These are phyloP conservation scores for Ectropis grisescens DNA, from an alignment of 1,140 invertebrate genomes.

Conservation along the genomic window DNA sequence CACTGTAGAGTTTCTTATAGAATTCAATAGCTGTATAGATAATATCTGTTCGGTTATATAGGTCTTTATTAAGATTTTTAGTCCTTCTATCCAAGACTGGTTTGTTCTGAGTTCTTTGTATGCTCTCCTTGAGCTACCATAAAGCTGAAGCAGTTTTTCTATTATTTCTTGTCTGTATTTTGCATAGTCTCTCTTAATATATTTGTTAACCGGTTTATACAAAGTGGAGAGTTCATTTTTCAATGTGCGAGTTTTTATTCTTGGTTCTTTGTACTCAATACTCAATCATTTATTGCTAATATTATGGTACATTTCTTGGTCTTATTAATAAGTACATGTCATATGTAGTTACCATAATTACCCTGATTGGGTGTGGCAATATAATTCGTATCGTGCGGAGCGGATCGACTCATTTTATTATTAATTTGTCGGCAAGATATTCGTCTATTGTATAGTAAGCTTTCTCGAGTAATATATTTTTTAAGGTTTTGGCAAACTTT, in stretches of 20 bases:
- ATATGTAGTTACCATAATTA: no score
- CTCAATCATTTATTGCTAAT: no score
- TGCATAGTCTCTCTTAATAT: neutral
- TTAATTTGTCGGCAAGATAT: no score
- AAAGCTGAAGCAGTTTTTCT: constrained; percentile 7
- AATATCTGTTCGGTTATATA: neutral
- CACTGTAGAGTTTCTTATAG: neutral
- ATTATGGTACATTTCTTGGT: no score
- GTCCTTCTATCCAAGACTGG: constrained; percentile 8
- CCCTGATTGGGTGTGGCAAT: no score
- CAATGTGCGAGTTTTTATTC: neutral
- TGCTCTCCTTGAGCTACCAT: constrained; percentile 11
- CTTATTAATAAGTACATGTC: no score
- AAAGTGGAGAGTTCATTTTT: neutral
- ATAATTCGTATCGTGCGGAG: no score
- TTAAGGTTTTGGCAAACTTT: no score
- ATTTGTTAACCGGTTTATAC: neutral
- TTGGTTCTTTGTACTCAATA: neutral
- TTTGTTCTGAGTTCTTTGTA: constrained; percentile 10
- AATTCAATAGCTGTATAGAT: neutral
- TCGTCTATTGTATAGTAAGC: no score
- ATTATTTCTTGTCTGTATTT: constrained; percentile 9
- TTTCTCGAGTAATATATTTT: no score
- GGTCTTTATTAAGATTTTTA: constrained; percentile 3
- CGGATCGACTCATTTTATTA: no score